Conservation (phyloP, 2,113 vertebrate species). For the Phasianus colchicus region DNA sequence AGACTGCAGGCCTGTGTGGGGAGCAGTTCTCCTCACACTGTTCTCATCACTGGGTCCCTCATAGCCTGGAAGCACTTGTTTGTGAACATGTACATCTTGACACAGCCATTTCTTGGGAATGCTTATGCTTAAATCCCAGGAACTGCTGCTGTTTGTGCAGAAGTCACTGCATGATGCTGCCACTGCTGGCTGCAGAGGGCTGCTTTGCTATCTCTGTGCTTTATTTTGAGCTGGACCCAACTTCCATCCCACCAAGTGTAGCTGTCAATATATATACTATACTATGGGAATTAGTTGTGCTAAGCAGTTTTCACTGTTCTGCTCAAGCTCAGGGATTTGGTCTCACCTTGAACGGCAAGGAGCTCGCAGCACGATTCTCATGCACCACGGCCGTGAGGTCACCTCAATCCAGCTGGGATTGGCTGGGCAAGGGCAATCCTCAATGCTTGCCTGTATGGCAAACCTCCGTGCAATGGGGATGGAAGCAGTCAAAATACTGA, state of each 20-base stretch:
- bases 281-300: background rate
- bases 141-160: background rate
- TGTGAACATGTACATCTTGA: no score
- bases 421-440: background rate
- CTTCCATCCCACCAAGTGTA: background rate
- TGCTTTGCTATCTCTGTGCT: background rate
- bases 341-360: background rate
- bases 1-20: background rate
- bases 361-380: background rate
- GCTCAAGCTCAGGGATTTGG: background rate
- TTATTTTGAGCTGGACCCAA: background rate
- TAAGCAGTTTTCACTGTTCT: background rate
- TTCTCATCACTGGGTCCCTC: background rate
- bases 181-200: background rate
- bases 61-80: background rate
- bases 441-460: background rate
- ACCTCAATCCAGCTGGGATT: no score
- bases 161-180: no score
- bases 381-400: background rate
- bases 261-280: rapidly evolving
- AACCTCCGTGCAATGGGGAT: background rate
- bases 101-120: background rate
- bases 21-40: background rate
- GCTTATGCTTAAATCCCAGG: background rate
- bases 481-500: background rate